Conservation (phyloP, 2,888 invertebrate genomes). For the Lepas anatifera region DNA sequence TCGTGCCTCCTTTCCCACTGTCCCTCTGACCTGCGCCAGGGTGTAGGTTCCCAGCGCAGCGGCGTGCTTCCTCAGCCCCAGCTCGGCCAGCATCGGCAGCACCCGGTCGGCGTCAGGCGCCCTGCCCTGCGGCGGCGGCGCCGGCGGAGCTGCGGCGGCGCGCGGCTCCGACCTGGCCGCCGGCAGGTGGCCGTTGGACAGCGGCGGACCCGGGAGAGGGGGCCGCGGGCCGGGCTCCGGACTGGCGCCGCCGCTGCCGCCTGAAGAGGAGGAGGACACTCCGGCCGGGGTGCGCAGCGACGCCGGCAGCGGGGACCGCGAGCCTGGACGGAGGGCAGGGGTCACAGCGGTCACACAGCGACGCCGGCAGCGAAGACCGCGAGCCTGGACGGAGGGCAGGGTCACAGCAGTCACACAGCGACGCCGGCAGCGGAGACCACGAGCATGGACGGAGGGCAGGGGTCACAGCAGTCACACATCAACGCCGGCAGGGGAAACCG, state of each 20-base stretch:
- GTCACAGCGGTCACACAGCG: neutral
- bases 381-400: neutral
- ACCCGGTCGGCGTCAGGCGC: neutral
- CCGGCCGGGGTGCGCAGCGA: neutral
- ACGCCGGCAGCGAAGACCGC: neutral
- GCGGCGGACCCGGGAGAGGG: neutral
- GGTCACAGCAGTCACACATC: too few species aligned
- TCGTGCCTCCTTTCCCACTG: too few species aligned
- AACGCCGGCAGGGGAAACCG: neutral
- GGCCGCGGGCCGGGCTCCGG: neutral
- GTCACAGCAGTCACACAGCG: neutral
- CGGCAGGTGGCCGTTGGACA: neutral
- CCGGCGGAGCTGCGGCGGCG: too few species aligned
- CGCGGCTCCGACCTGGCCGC: neutral
- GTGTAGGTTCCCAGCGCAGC: neutral
- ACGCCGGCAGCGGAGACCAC: neutral
- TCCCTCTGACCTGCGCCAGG: neutral
- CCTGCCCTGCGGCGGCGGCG: neutral
- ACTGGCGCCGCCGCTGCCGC: too few species aligned
- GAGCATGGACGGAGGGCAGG: neutral
- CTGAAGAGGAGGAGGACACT: too few species aligned
- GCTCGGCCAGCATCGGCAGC: neutral
- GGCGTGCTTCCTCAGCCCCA: neutral
- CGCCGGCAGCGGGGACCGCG: neutral
- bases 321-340: neutral